These are phyloP conservation scores for Caiman crocodilus DNA, from an alignment of 2,797 vertebrate species.

Conservation along the genomic window DNA sequence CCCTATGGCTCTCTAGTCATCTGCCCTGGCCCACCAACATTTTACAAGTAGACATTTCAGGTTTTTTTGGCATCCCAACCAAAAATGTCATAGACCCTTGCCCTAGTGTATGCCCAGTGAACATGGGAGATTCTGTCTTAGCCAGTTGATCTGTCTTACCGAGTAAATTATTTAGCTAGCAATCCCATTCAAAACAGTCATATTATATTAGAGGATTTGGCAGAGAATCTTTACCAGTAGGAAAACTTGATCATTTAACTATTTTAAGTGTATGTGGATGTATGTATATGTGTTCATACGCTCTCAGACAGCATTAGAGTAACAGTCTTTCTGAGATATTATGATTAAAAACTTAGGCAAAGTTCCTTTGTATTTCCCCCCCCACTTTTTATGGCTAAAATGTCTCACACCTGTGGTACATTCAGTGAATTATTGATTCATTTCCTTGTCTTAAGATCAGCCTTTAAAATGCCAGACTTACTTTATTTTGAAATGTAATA, in stretches of 20 bases:
- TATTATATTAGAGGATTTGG: background rate
- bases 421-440: slow-evolving; percentile 56
- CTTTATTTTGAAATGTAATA: slow-evolving; percentile 32
- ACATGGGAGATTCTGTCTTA: background rate
- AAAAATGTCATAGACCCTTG: no score
- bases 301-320: background rate
- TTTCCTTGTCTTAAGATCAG: slow-evolving; percentile 54
- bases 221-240: background rate
- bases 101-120: no score
- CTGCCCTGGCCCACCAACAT: no score
- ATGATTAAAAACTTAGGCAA: slow-evolving; percentile 10
- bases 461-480: slow-evolving; percentile 9
- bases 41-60: no score
- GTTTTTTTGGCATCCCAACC: no score
- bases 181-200: background rate
- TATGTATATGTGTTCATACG: background rate
- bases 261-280: background rate
- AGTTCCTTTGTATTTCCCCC: background rate
- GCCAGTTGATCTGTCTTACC: no score
- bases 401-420: slow-evolving; percentile 1
- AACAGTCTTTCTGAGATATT: background rate
- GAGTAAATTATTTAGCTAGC: background rate
- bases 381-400: background rate
- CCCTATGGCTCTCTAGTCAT: no score
- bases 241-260: background rate